Evolutionary conservation across 2,113 vertebrate genomes (phyloP), one percentile per base, ranked within the genome.

Genomic region (Pleuronectes platessa): DNA sequence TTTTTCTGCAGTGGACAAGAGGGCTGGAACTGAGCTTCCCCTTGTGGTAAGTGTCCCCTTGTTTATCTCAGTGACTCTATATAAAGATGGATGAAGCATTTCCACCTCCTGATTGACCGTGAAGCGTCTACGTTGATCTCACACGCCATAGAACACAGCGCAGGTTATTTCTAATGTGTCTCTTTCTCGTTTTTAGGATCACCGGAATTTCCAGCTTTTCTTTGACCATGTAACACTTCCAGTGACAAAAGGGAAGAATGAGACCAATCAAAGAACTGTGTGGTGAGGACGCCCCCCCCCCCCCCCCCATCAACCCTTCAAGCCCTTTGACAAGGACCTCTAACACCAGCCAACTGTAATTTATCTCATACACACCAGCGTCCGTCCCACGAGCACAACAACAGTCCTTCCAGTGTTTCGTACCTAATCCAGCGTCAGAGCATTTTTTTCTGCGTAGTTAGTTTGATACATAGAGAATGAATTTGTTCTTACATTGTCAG

Each of bases 1-100:
- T 40, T 71, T 37, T 55, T 90, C 1, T 66, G 23, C 86, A 95
- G 95, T 70, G 92, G 95, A 86, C 88, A 95, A 89, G 95, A 95
- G 76, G 94, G 84, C 93, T 96, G 95, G 96, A 95, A 92, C 71
- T 94, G 93, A 93, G 82, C 69, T n/a, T 42, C n/a, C 10, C n/a
- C 71, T 70, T 13, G 17, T 66, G 85, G 94, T 94, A 71, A 84
- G 86, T 71, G 42, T 26, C 68, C 5, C 9, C 45, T 11, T 58
- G 9, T 54, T 26, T n/a, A 49, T 49, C 47, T 49, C 17, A 15
- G 1, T 18, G 47, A 18, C 47, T 17, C 1, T 15, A 51, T 17
- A 51, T 51, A 18, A 51, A 51, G 2, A 51, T 7, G 15, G 47
- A 51, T 18, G 47, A 18, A 6, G 47, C 14, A 7, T 51, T 17